A percentile compares a stretch with the other conserved stretches of the same genome.
These are phyloP conservation scores for Pomacea canaliculata DNA, from an alignment of 2,888 invertebrate genomes.

Conservation along the genomic window DNA sequence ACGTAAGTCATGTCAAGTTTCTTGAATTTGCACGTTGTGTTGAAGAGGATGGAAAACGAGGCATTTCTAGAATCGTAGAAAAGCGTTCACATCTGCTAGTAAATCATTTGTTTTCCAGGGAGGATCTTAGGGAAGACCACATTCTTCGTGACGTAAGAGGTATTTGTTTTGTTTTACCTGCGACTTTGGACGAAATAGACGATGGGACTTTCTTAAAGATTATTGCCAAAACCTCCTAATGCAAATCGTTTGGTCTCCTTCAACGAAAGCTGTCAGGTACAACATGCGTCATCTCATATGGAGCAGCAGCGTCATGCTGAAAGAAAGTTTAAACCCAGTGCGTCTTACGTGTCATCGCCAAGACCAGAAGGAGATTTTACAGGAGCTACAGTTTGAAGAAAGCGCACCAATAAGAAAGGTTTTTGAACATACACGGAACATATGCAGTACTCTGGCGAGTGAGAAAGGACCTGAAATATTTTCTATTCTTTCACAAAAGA, in stretches of 20 bases:
- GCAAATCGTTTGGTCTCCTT: constrained; percentile 11
- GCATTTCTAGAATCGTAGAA: constrained; percentile 17
- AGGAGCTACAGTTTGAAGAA: neutral
- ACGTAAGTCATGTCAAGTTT: constrained; percentile 31
- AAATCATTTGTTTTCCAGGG: constrained; percentile 24
- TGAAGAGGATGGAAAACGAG: constrained; percentile 12
- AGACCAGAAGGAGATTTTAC: no score
- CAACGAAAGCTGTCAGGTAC: constrained; percentile 7
- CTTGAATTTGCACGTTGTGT: constrained; percentile 33
- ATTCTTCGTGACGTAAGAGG: constrained; percentile 16
- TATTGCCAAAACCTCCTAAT: constrained; percentile 5
- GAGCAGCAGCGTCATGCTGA: constrained; percentile 14
- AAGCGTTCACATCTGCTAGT: constrained; percentile 28
- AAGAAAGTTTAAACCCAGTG: neutral
- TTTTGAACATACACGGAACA: neutral
- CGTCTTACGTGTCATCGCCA: neutral
- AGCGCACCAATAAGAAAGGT: neutral
- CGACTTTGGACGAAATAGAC: neutral
- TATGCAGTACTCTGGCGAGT: neutral
- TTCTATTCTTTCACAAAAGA: no score
- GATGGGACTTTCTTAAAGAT: neutral
- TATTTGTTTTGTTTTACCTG: constrained; percentile 28
- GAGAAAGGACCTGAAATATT: neutral
- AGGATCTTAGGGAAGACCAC: neutral
- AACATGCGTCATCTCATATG: neutral